These are phyloP conservation scores for Acanthopleura granulata DNA, from an alignment of 2,888 invertebrate species.

Conservation along the genomic window DNA sequence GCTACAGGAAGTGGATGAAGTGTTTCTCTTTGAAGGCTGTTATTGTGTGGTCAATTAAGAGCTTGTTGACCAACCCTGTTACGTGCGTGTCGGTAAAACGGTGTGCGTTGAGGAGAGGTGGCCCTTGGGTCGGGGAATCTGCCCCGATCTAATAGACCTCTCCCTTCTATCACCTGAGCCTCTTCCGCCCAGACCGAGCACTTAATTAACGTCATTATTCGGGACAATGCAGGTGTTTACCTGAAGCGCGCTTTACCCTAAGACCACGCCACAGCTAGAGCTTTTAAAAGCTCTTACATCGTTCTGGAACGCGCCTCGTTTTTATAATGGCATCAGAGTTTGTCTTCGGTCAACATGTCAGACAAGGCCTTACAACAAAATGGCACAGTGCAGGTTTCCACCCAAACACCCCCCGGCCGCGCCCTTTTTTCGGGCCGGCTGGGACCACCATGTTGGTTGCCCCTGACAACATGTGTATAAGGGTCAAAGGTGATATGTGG, in stretches of 20 bases:
- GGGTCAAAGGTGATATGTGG: too few species aligned
- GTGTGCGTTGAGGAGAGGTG: too few species aligned
- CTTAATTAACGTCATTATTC: not conserved
- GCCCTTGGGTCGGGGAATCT: too few species aligned
- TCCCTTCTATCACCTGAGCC: too few species aligned
- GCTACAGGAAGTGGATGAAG: too few species aligned
- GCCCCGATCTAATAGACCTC: too few species aligned
- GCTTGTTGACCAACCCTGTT: too few species aligned
- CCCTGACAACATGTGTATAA: not conserved
- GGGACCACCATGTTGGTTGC: conserved; percentile 4
- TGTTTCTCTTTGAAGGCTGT: too few species aligned
- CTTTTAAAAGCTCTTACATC: not conserved
- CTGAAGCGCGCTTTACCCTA: not conserved
- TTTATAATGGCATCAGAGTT: conserved; percentile 9
- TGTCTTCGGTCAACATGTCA: conserved; percentile 4
- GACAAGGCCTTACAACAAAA: conserved; percentile 4
- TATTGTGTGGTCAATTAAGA: too few species aligned
- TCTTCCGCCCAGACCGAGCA: not conserved
- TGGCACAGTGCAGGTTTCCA: not conserved
- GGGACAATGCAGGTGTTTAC: not conserved
- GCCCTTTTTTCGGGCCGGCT: not conserved
- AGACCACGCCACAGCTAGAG: not conserved
- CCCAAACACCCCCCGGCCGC: not conserved
- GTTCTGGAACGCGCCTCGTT: not conserved
- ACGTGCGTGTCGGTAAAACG: too few species aligned